phyloP scores from a whole-genome alignment of 37 sponge, comb jelly and placozoan species.

The Haliclona indistincta region DNA sequence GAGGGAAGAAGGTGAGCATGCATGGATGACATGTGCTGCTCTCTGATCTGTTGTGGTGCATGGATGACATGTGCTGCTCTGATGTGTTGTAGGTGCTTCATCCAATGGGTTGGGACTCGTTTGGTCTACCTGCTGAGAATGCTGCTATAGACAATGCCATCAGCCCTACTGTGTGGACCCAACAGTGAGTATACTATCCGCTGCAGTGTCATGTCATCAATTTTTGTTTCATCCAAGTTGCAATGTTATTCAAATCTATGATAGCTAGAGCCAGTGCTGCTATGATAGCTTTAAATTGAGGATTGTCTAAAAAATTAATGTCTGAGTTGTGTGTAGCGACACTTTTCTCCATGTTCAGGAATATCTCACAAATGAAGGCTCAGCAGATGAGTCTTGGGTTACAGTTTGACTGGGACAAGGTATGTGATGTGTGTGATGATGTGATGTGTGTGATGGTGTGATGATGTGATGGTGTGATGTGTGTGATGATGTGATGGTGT shows the following conservation, averaged over 20 bases:
- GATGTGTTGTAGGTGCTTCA: too few relatives aligned
- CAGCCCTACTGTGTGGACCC: conserved; percentile 69
- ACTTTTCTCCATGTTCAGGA: conserved; percentile 23
- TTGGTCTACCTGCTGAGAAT: conserved; percentile 93
- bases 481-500: too few relatives aligned
- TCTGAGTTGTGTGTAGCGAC: not conserved
- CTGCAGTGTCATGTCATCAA: not conserved
- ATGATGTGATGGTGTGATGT: too few relatives aligned
- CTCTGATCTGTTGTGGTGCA: too few relatives aligned
- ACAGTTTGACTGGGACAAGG: conserved; percentile 87
- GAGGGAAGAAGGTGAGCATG: too few relatives aligned
- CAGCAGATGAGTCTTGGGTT: conserved; percentile 71
- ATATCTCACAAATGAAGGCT: conserved; percentile 66
- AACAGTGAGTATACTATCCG: conserved; percentile 28
- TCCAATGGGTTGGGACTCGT: conserved; percentile 94
- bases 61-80: too few relatives aligned
- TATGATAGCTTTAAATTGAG: too few relatives aligned
- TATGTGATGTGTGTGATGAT: conserved; percentile 11
- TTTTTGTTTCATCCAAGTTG: not conserved
- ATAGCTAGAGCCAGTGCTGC: too few relatives aligned
- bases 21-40: too few relatives aligned
- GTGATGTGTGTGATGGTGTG: too few relatives aligned
- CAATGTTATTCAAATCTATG: not conserved
- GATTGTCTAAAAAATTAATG: too few relatives aligned
- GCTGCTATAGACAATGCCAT: conserved; percentile 83